A percentile compares a stretch with the other conserved stretches of the same genome.
These are phyloP conservation scores for Pogoniulus pusillus DNA, from an alignment of 2,797 vertebrate species.

Conservation along the genomic window DNA sequence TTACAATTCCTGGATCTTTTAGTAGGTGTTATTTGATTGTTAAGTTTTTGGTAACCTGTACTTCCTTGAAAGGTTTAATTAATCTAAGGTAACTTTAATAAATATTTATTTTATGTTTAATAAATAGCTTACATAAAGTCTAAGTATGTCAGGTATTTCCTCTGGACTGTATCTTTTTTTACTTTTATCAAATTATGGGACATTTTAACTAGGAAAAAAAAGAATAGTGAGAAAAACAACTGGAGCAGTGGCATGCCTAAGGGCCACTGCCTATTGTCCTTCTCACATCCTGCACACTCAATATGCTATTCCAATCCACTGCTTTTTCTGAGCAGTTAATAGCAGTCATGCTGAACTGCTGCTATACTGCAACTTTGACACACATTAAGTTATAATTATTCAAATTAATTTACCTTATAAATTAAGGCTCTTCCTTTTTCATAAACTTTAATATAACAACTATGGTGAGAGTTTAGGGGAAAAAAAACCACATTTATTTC, in stretches of 20 bases:
- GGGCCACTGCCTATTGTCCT: not conserved
- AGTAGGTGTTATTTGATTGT: not conserved
- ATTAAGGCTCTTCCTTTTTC: not conserved
- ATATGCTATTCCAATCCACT: not conserved
- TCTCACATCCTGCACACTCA: not conserved
- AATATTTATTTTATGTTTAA: not conserved
- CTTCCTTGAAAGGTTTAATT: not conserved
- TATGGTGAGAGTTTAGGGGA: not conserved
- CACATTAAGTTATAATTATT: not conserved
- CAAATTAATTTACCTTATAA: conserved; percentile 24
- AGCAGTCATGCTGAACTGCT: not conserved
- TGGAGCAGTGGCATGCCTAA: not conserved
- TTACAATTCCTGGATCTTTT: not conserved
- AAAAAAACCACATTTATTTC: not conserved
- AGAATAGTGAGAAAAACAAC: not conserved
- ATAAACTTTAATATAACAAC: not conserved
- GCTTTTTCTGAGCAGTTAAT: not conserved
- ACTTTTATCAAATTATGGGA: not conserved
- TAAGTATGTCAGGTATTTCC: not conserved
- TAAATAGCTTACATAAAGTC: not conserved
- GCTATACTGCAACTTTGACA: not conserved
- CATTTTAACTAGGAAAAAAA: not conserved
- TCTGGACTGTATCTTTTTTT: not conserved
- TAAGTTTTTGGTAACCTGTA: not conserved
- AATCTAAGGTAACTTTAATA: not conserved